Evolutionary conservation across 2,888 invertebrate species (phyloP).

Genomic region (Microctonus hyperodae): DNA sequence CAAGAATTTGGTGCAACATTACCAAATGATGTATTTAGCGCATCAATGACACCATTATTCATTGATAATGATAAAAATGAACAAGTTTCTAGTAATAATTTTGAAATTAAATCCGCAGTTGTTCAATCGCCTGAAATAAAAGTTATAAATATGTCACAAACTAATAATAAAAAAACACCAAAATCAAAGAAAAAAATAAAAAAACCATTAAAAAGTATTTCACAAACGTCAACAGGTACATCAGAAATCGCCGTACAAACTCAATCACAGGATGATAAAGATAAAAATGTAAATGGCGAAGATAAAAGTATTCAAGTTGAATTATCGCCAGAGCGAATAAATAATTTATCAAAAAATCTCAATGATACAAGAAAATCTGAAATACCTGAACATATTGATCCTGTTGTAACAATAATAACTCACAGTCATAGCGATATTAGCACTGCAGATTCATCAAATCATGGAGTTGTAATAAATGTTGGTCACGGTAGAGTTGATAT

Average conservation of each 20-base stretch:
- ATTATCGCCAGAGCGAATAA: slow-evolving; percentile 20
- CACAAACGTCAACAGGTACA: slow-evolving; percentile 16
- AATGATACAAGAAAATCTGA: slow-evolving; percentile 6
- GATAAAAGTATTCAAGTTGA: slow-evolving; percentile 48
- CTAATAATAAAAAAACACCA: slow-evolving; percentile 25
- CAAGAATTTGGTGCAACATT: slow-evolving; percentile 55
- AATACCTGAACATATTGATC: slow-evolving; percentile 44
- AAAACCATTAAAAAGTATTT: slow-evolving; percentile 24
- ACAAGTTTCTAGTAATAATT: slow-evolving; percentile 24
- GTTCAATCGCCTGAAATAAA: slow-evolving; percentile 55
- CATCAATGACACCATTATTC: slow-evolving; percentile 51
- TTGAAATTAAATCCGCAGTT: background rate
- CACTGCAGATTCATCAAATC: slow-evolving; percentile 41
- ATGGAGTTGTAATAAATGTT: slow-evolving; percentile 49
- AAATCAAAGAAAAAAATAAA: slow-evolving; percentile 37
- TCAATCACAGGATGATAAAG: slow-evolving; percentile 31
- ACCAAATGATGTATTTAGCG: slow-evolving; percentile 54
- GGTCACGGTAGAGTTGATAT: slow-evolving; percentile 49
- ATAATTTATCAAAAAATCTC: slow-evolving; percentile 3
- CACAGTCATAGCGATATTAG: slow-evolving; percentile 41
- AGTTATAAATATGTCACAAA: slow-evolving; percentile 52
- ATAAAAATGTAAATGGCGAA: slow-evolving; percentile 38
- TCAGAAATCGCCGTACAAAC: slow-evolving; percentile 53
- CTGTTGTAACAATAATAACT: slow-evolving; percentile 50
- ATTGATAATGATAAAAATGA: slow-evolving; percentile 27